Base-by-base conservation (phyloP, 2,113 vertebrate genomes). In the Ceratotherium simum region DNA sequence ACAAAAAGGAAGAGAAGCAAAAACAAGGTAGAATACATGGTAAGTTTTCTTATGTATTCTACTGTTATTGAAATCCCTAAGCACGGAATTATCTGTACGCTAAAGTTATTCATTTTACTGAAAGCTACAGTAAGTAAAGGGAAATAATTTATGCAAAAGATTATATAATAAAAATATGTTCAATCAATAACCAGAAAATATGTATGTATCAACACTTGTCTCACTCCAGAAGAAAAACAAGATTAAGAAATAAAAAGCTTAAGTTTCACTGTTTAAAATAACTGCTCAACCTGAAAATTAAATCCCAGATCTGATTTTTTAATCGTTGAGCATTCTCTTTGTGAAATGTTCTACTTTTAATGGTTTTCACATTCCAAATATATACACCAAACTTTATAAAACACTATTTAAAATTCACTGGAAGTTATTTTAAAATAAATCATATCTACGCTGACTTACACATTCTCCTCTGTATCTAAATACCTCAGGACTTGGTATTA, bases 241-340 rank as follows among this genome's bases (percentile, higher is more conserved):
- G 97, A 98, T 91, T 98, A 98, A 98, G 97, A 98, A 98, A 98
- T 98, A 98, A 98, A 98, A 96, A 88, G 90, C 91, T 98, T 97
- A 98, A 98, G 98, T 98, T 98, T 98, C 93, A 97, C 90, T 98
- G 78, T 98, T 97, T 98, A 98, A 98, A 98, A 98, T 98, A 98
- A 98, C 97, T 98, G 93, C 93, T 98, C 97, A 98, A 98, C 94
- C 98, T 95, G 97, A 98, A 99, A 98, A 98, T 98, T 98, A 98
- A 98, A 98, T 93, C 90, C 56, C 96, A 80, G 97, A 98, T 97
- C 95, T 98, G 96, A 98, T 97, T 98, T 98, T 98, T 92, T 98
- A 98, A 98, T 98, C 97, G 91, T 97, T 80, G 60, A 98, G 97
- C 94, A 95, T 94, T 97, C 90, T 97, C 93, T 96, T 93, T 91